Percentiles rank a stretch among this genome's conserved stretches.
Conservation (phyloP, 2,797 vertebrate genomes). For the Hippopotamyrus pictus region DNA sequence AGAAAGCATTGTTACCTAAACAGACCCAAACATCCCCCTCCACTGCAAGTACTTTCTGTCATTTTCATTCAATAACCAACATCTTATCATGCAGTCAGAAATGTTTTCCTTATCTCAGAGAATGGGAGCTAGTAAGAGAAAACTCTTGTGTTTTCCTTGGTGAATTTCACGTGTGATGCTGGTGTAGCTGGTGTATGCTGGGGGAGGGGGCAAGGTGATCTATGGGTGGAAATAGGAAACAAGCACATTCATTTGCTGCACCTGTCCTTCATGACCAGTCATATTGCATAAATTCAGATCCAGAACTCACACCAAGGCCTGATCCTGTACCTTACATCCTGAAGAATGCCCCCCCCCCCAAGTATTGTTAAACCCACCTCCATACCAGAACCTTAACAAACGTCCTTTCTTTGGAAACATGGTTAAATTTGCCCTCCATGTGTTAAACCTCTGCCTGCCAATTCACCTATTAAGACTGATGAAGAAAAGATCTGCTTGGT, state of each 20-base stretch:
- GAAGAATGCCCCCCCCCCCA: neutral
- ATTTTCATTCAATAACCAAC: neutral
- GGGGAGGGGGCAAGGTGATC: neutral
- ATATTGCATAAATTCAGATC: neutral
- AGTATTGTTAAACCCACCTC: neutral
- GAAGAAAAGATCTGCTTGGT: neutral
- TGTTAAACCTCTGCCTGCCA: neutral
- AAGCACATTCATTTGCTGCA: neutral
- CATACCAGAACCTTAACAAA: neutral
- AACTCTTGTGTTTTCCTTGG: neutral
- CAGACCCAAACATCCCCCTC: neutral
- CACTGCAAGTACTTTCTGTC: neutral
- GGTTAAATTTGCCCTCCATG: neutral
- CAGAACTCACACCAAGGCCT: neutral
- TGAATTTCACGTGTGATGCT: neutral
- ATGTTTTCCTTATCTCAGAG: neutral
- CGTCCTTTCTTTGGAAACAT: neutral
- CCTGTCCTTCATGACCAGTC: neutral
- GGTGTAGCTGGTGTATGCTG: neutral
- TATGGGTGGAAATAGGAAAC: neutral
- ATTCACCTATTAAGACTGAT: neutral
- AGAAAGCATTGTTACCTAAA: neutral
- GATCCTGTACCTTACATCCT: neutral
- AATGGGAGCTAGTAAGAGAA: neutral
- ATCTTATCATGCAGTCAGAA: neutral